A percentile compares a stretch with the other conserved stretches of the same genome.
Conservation (phyloP, 2,797 vertebrate genomes). For the Benthosema pterotum region DNA sequence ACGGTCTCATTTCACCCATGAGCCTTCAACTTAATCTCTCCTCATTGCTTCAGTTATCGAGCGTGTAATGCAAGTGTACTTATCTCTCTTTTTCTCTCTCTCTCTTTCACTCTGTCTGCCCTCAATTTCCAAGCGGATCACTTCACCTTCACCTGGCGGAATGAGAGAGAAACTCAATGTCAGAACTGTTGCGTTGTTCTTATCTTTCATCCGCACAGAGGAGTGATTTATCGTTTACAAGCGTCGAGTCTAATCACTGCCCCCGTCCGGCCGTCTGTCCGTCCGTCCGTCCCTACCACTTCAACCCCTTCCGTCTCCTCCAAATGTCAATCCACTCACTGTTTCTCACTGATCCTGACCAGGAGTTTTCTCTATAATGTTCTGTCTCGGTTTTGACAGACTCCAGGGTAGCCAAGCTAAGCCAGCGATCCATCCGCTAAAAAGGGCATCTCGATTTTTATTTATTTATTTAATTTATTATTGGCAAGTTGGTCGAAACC, state of each 20-base stretch:
- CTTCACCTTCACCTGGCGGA: neutral
- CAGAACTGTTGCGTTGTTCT: too few relatives aligned
- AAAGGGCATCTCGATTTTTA: constrained; percentile 40
- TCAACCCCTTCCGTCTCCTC: constrained; percentile 38
- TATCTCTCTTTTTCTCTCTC: neutral
- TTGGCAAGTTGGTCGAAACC: constrained; percentile 63
- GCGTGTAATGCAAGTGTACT: neutral
- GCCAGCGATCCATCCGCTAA: constrained; percentile 60
- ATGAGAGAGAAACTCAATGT: neutral
- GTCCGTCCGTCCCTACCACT: constrained; percentile 43
- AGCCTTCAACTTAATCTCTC: too few relatives aligned
- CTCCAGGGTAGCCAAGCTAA: too few relatives aligned
- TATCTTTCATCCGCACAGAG: too few relatives aligned
- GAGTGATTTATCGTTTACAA: too few relatives aligned
- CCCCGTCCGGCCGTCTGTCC: too few relatives aligned
- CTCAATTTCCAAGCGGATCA: too few relatives aligned
- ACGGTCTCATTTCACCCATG: too few relatives aligned
- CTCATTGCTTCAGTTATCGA: neutral
- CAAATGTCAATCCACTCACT: constrained; percentile 49
- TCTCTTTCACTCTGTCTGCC: neutral
- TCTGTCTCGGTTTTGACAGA: constrained; percentile 68
- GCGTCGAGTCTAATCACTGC: constrained; percentile 39
- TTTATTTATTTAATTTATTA: constrained; percentile 49
- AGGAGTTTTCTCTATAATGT: constrained; percentile 61
- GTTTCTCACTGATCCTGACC: constrained; percentile 47